These are phyloP conservation scores for Listrodromus nycthemerus DNA, from an alignment of 2,888 invertebrate genomes.

Conservation along the genomic window DNA sequence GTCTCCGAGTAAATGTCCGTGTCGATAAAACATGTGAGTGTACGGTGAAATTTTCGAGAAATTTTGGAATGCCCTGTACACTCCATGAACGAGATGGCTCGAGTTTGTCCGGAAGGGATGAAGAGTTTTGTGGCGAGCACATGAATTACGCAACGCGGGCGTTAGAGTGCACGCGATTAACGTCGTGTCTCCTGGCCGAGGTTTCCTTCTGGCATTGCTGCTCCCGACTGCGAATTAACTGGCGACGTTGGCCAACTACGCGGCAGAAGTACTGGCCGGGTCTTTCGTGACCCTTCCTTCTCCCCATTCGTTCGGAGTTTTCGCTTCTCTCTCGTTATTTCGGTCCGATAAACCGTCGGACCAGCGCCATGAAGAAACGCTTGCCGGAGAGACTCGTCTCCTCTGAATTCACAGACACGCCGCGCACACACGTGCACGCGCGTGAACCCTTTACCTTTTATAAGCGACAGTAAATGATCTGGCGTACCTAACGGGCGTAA, in stretches of 20 bases:
- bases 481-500: conserved; percentile 22
- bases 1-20: background rate
- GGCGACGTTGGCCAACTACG: conserved; percentile 30
- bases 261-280: conserved; percentile 19
- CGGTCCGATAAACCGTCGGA: conserved; percentile 58
- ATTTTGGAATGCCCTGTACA: background rate
- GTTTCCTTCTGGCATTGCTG: conserved; percentile 6
- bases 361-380: conserved; percentile 9
- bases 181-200: conserved; percentile 54
- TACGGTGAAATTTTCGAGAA: background rate
- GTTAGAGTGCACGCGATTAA: conserved; percentile 67
- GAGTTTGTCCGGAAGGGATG: conserved; percentile 24
- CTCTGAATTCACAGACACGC: conserved; percentile 2
- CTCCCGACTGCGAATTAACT: conserved; percentile 54
- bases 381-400: conserved; percentile 2
- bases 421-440: conserved; percentile 14
- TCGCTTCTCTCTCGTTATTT: conserved; percentile 62
- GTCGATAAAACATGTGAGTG: background rate
- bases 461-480: conserved; percentile 35
- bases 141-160: conserved; percentile 62
- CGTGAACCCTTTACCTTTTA: conserved; percentile 14
- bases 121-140: conserved; percentile 17
- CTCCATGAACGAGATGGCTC: background rate
- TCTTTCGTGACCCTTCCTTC: background rate
- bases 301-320: conserved; percentile 20